Percentiles rank a stretch among this genome's conserved stretches.
Conservation (phyloP, 2,888 invertebrate genomes). For the Eupsilia transversa region DNA sequence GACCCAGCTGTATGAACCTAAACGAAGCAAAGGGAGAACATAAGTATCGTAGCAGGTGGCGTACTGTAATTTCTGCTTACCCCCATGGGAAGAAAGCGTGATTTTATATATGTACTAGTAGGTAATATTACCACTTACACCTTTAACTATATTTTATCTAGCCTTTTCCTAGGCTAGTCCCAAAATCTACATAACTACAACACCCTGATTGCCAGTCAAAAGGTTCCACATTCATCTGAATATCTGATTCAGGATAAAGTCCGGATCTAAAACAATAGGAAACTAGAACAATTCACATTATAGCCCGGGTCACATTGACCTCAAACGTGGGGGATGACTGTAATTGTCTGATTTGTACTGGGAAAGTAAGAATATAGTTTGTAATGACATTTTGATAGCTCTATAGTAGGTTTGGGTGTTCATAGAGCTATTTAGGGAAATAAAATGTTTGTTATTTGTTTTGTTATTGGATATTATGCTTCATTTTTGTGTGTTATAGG, state of each 20-base stretch:
- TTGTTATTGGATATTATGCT: neutral
- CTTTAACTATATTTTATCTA: neutral
- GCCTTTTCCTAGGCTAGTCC: neutral
- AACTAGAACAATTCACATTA: slow-evolving; percentile 51
- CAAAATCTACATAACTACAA: slow-evolving; percentile 17
- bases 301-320: slow-evolving; percentile 29
- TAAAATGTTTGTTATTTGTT: slow-evolving; percentile 24
- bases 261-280: slow-evolving; percentile 32
- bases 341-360: slow-evolving; percentile 43
- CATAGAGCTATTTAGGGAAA: slow-evolving; percentile 3
- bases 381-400: slow-evolving; percentile 42
- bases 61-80: too few species aligned
- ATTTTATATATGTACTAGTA: too few species aligned
- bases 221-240: slow-evolving; percentile 21
- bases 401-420: slow-evolving; percentile 4
- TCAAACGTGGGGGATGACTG: slow-evolving; percentile 42
- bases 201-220: neutral
- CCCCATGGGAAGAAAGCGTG: too few species aligned
- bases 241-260: slow-evolving; percentile 34
- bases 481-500: neutral
- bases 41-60: too few species aligned
- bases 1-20: too few species aligned
- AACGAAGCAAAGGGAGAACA: too few species aligned
- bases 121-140: neutral
- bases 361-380: slow-evolving; percentile 37